phyloP scores from a whole-genome alignment of 2,113 vertebrate species.

The Carassius gibelio region DNA sequence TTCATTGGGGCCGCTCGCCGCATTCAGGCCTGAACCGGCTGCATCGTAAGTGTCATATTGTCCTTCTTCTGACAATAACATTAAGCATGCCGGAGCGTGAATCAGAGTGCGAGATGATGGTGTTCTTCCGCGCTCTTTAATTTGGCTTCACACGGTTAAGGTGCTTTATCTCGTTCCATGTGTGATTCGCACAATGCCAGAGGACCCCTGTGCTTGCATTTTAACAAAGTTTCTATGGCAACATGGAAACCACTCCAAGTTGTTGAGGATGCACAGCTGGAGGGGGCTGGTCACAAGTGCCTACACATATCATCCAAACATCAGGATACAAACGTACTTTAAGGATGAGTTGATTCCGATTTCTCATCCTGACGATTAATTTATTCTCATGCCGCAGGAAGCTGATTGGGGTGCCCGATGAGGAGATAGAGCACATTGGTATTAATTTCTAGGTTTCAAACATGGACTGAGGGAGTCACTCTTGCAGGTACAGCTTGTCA shows the following conservation, averaged over 20 bases:
- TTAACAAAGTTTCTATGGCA: slow-evolving; percentile 71
- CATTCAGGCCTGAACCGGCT: not conserved
- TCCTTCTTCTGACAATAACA: slow-evolving; percentile 19
- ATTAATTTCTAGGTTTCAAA: not conserved
- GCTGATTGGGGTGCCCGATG: slow-evolving; percentile 16
- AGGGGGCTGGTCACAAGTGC: slow-evolving; percentile 61
- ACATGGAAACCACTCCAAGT: slow-evolving; percentile 61
- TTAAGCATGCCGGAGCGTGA: slow-evolving; percentile 21
- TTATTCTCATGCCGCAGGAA: slow-evolving; percentile 12
- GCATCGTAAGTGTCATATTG: not conserved
- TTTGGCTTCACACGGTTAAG: slow-evolving; percentile 46
- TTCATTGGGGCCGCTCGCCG: not conserved
- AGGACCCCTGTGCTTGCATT: slow-evolving; percentile 58
- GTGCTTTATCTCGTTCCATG: slow-evolving; percentile 55
- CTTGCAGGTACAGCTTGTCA: slow-evolving; percentile 34
- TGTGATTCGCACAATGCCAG: slow-evolving; percentile 57
- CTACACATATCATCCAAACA: slow-evolving; percentile 23
- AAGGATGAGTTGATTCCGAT: slow-evolving; percentile 29
- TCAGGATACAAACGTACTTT: slow-evolving; percentile 34
- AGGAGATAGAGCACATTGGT: not conserved
- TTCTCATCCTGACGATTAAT: slow-evolving; percentile 17
- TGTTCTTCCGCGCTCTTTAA: slow-evolving; percentile 40
- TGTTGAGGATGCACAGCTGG: slow-evolving; percentile 64
- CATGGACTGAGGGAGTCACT: not conserved
- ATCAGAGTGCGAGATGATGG: not conserved